Conservation (phyloP, 37 sponge, comb jelly and placozoan species). For the Eunapius fragilis region DNA sequence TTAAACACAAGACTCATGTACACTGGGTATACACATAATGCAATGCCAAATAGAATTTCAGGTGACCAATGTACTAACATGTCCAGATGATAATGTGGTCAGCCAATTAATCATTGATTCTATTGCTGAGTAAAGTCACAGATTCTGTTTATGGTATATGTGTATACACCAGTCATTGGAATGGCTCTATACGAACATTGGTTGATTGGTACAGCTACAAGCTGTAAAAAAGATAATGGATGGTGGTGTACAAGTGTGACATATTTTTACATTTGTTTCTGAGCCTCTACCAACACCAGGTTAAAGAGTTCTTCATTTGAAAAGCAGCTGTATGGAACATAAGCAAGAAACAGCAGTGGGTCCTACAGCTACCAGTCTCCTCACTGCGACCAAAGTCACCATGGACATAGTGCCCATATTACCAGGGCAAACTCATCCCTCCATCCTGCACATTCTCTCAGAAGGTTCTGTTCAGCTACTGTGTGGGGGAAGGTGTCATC, state of each 20-base stretch:
- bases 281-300: not conserved
- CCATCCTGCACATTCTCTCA: not conserved
- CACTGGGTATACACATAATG: not conserved
- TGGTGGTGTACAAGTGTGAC: not conserved
- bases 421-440: not conserved
- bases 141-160: not conserved
- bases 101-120: not conserved
- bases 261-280: not conserved
- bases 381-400: no score
- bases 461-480: not conserved
- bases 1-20: not conserved
- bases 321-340: not conserved
- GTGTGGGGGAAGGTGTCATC: not conserved
- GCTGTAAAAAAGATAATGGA: not conserved
- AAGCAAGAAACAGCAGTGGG: not conserved
- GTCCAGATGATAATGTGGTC: not conserved
- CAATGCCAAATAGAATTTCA: not conserved
- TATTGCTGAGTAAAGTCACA: not conserved
- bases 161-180: not conserved
- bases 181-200: not conserved
- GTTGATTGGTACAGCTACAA: not conserved
- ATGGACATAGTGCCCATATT: no score
- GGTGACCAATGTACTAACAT: not conserved
- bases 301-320: not conserved
- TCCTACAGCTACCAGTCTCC: not conserved